Percentiles rank a stretch among this genome's conserved stretches.
These are phyloP conservation scores for Drosophila picticornis DNA, from an alignment of 2,888 invertebrate genomes.

Conservation along the genomic window DNA sequence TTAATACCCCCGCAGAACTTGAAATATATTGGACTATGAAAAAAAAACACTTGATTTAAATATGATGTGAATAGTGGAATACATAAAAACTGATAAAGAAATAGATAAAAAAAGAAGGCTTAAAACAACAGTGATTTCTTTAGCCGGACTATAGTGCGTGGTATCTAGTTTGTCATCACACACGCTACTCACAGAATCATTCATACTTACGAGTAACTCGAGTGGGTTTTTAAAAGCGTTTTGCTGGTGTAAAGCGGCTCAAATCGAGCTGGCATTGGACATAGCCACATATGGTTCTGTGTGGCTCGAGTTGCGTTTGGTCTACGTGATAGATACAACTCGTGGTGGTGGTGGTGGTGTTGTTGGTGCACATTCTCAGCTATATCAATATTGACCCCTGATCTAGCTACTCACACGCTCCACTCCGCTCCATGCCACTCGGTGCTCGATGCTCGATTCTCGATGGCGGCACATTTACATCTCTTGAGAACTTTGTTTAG, in stretches of 20 bases:
- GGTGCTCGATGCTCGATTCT: background rate
- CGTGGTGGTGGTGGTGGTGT: background rate
- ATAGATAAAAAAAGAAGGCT: background rate
- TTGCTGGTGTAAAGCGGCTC: slow-evolving; percentile 37
- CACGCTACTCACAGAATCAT: slow-evolving; percentile 8
- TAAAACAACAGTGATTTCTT: background rate
- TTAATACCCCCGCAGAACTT: background rate
- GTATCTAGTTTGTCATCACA: background rate
- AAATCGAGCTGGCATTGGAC: slow-evolving; percentile 33
- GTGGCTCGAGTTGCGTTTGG: slow-evolving; percentile 7
- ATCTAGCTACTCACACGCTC: slow-evolving; percentile 57
- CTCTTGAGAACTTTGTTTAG: slow-evolving; percentile 72
- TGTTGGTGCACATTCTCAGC: slow-evolving; percentile 18
- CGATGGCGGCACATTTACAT: slow-evolving; percentile 34
- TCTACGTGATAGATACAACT: slow-evolving; percentile 6
- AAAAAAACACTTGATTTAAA: background rate
- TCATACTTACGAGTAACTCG: slow-evolving; percentile 23
- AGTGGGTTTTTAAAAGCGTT: slow-evolving; percentile 17
- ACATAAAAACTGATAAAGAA: background rate
- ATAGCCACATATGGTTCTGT: slow-evolving; percentile 6
- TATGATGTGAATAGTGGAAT: background rate
- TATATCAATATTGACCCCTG: slow-evolving; percentile 61
- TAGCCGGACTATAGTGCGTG: slow-evolving; percentile 6
- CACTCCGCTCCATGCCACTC: slow-evolving; percentile 17
- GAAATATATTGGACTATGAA: background rate